Conservation (phyloP, 2,113 vertebrate species). For the Sterna hirundo region DNA sequence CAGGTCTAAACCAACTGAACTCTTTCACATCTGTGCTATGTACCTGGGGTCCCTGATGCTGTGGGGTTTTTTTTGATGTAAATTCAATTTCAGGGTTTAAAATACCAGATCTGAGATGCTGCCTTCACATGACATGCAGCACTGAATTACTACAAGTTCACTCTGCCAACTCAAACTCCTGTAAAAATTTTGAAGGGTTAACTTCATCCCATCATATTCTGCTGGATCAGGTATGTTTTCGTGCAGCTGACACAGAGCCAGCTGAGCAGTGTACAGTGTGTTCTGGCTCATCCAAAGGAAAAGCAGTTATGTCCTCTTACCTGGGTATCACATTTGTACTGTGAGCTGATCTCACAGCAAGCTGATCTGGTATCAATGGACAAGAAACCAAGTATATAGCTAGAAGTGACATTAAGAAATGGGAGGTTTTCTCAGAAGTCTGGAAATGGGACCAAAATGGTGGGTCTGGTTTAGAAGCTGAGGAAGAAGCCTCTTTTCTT, state of each 20-base stretch:
- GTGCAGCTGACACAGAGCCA: not conserved
- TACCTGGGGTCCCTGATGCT: rapidly evolving
- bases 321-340: not conserved
- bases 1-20: not conserved
- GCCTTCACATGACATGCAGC: not conserved
- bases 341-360: not conserved
- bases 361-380: not conserved
- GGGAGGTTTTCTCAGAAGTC: not conserved
- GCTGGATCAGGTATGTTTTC: not conserved
- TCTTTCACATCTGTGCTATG: not conserved
- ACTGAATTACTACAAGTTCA: not conserved
- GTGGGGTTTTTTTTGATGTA: not conserved
- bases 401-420: not conserved
- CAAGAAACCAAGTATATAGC: not conserved
- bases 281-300: not conserved
- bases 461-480: not conserved
- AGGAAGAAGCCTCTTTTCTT: not conserved
- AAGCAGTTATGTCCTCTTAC: not conserved
- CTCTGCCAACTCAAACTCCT: not conserved
- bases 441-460: not conserved
- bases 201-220: not conserved
- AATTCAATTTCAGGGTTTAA: not conserved
- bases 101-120: not conserved
- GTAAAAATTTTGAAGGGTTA: not conserved
- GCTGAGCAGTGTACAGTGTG: not conserved